Evolutionary conservation across 1,140 invertebrate species (phyloP), one percentile per base, ranked within the genome.

Genomic region (Helicoverpa zea): DNA sequence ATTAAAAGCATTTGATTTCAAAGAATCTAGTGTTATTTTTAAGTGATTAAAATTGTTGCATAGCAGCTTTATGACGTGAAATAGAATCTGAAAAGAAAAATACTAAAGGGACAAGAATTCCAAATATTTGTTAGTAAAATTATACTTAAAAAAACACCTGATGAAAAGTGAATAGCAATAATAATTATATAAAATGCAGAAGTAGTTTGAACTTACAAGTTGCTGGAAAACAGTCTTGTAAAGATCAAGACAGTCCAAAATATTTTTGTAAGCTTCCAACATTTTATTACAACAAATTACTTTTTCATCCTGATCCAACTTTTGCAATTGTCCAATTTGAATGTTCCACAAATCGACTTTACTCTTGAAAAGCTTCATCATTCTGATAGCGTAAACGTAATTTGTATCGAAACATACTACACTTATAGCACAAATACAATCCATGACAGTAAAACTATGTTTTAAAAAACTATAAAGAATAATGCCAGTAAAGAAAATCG

Each of bases 331-430:
- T 56, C 9, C 5, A 35, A 58, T 11, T 47, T 43, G n/a, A n/a
- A 12, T 13, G 16, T 59, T 59, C 72, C 72, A 74, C 3, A 74
- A 16, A 58, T 35, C 4, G n/a, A 74, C 54, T 74, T 74, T 74
- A 11, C 30, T 43, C 0, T 30, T 14, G 5, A 74, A 74, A 1
- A 59, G 7, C 7, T 3, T 11, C 0, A 74, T 43, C 4, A 74
- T 11, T 74, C 72, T 59, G 0, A 47, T 74, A 47, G 72, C 52
- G 10, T 74, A 74, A n/a, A 74, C 54, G 9, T 59, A 16, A 23
- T 74, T 74, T 1, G 10, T 11, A 35, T 43, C 30, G 59, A 74
- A 74, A 2, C 11, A 4, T 16, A 74, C 13, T 4, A 18, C n/a
- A 18, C 52, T 30, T 35, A 43, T 14, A 9, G 18, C 23, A 51